A percentile compares a stretch with the other conserved stretches of the same genome.
Evolutionary conservation across 2,888 invertebrate genomes (phyloP).

Genomic region (Hipparchia sbordonii): DNA sequence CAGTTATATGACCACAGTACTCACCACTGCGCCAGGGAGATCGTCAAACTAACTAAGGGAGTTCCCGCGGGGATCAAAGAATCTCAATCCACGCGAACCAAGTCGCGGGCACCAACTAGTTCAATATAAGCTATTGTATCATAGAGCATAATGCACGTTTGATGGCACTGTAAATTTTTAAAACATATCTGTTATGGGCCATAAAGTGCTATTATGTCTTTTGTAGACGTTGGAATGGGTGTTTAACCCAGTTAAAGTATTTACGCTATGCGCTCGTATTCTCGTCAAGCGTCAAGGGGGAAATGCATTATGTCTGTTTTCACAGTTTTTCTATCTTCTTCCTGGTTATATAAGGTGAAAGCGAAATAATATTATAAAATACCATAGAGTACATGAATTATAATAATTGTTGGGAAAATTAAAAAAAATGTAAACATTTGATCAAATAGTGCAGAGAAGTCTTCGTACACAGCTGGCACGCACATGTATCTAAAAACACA

Average conservation of each 20-base stretch:
- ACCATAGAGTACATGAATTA: too few relatives aligned
- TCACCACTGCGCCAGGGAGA: too few relatives aligned
- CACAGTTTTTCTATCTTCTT: slow-evolving; percentile 9
- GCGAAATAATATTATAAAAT: not conserved
- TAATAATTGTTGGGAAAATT: too few relatives aligned
- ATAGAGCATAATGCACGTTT: slow-evolving; percentile 19
- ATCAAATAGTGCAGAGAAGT: slow-evolving; percentile 2
- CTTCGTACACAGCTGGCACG: not conserved
- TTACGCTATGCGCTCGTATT: slow-evolving; percentile 14
- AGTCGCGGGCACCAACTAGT: too few relatives aligned
- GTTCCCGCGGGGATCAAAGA: too few relatives aligned
- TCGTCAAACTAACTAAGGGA: too few relatives aligned
- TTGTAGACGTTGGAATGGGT: slow-evolving; percentile 23
- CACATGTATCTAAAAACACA: slow-evolving; percentile 1
- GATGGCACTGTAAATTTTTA: slow-evolving; percentile 32
- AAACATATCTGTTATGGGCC: slow-evolving; percentile 16
- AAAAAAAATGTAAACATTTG: too few relatives aligned
- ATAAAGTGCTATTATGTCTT: slow-evolving; percentile 32
- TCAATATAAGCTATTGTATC: not conserved
- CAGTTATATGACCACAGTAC: too few relatives aligned
- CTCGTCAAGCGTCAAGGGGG: slow-evolving; percentile 2
- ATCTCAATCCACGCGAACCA: too few relatives aligned
- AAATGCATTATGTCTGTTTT: slow-evolving; percentile 15
- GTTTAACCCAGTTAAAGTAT: slow-evolving; percentile 30
- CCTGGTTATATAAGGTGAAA: slow-evolving; percentile 14